These are phyloP conservation scores for Poecilus cupreus DNA, from an alignment of 2,888 invertebrate genomes.

Conservation along the genomic window DNA sequence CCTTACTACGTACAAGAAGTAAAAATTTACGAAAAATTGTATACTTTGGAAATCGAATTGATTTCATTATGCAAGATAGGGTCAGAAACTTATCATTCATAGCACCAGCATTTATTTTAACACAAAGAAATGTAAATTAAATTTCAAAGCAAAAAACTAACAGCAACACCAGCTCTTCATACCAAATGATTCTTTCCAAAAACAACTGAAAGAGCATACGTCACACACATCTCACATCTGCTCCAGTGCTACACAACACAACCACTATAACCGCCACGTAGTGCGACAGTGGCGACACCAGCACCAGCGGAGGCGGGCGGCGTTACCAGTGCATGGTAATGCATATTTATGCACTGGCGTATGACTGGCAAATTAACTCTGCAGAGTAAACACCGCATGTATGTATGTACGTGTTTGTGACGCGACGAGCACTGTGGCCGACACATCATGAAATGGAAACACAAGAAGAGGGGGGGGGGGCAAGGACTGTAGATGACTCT, in stretches of 20 bases:
- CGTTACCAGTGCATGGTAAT: conserved; percentile 31
- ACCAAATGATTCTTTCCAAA: not conserved
- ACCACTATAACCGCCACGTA: not conserved
- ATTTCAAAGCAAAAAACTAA: not conserved
- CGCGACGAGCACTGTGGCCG: not conserved
- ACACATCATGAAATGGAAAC: conserved; percentile 12
- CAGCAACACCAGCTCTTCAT: not conserved
- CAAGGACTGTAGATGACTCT: not conserved
- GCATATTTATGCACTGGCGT: conserved; percentile 47
- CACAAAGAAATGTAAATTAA: no score
- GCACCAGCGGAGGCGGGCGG: not conserved
- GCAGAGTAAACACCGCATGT: conserved; percentile 27
- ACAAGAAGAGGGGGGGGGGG: not conserved
- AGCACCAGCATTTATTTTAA: no score
- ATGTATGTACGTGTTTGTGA: conserved; percentile 40
- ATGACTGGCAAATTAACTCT: conserved; percentile 49
- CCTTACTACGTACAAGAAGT: no score
- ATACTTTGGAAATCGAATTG: no score
- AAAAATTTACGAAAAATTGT: no score
- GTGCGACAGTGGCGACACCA: conserved; percentile 1
- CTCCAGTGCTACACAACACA: not conserved
- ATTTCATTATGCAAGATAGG: no score
- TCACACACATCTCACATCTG: not conserved
- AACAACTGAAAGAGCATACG: not conserved
- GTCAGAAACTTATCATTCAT: no score